phyloP scores from a whole-genome alignment of 2,113 vertebrate genomes.

The Sorex araneus region DNA sequence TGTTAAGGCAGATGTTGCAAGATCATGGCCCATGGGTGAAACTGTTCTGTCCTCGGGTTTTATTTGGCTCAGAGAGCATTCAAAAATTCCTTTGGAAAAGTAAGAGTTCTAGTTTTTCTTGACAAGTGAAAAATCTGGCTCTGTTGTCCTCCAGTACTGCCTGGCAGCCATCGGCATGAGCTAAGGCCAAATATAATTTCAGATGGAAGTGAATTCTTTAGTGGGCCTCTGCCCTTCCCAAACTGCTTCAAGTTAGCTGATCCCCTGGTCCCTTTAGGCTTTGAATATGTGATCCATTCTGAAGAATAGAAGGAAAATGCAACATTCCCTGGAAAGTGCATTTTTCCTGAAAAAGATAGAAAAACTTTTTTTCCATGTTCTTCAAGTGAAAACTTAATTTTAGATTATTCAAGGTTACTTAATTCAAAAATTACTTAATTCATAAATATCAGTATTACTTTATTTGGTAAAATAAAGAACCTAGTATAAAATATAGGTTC shows the following conservation, averaged over 20 bases:
- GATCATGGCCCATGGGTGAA: neutral
- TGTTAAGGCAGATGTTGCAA: neutral
- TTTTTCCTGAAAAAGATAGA: neutral
- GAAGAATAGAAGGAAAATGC: neutral
- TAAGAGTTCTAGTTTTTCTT: neutral
- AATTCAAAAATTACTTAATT: no score
- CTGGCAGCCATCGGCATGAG: neutral
- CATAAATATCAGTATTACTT: no score
- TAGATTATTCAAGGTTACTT: neutral
- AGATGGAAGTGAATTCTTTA: neutral
- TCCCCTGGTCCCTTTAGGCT: neutral
- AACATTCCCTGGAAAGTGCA: neutral
- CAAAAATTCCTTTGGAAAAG: constrained; percentile 33
- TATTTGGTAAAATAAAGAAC: no score
- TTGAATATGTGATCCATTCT: neutral
- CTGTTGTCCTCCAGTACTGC: neutral
- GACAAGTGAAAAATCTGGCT: constrained; percentile 4
- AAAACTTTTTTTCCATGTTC: neutral
- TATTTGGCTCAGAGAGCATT: constrained; percentile 22
- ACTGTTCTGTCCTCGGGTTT: neutral
- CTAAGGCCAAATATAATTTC: neutral
- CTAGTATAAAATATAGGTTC: no score
- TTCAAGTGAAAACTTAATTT: constrained; percentile 16
- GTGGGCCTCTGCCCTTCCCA: neutral
- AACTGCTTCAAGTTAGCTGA: neutral